Evolutionary conservation across 1,140 invertebrate genomes (phyloP), one percentile per base, ranked within the genome.

Genomic region (Drosophila willistoni): DNA sequence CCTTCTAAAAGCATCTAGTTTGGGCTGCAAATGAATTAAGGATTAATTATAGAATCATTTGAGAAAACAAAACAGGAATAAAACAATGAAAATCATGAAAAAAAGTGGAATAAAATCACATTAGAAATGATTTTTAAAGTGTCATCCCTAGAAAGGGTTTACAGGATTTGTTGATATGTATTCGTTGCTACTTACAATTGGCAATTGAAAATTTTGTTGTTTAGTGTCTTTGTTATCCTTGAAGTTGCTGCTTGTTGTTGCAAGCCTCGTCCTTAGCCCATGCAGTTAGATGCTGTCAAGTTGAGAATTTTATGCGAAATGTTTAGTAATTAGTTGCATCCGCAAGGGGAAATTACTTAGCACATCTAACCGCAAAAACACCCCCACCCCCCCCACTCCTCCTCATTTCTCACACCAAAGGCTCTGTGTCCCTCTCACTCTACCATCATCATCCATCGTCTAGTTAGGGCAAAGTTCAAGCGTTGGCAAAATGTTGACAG

Each of bases 301-400:
- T 86, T 81, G 86, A 66, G 79, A 90, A 90, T 87, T 90, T 90
- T 86, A 90, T 90, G 87, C 77, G 77, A 90, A 90, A 90, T 83
- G 82, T 90, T 90, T 87, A 81, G 81, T 90, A 90, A 90, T 90
- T 90, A 90, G 87, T 90, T 84, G 87, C 79, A 90, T 87, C 84
- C 83, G 84, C 73, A 83, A 73, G 80, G 81, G 84, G 84, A 89
- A 89, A 89, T 89, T 89, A 89, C 84, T 89, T 87, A 89, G 68
- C 75, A 79, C 70, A 78, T 64, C 70, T 41, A 78, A 73, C 69
- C 77, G 64, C 76, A 77, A 71, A 77, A 60, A 63, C 44, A 66
- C 25, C 61, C 34, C 10, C 44, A 66, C 25, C 61, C 34, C 10
- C 29, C 71, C 44, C 14, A 12, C 33, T 13, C 1, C 6, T n/a